phyloP scores from a whole-genome alignment of 1,140 invertebrate genomes.

The Drosophila simulans region DNA sequence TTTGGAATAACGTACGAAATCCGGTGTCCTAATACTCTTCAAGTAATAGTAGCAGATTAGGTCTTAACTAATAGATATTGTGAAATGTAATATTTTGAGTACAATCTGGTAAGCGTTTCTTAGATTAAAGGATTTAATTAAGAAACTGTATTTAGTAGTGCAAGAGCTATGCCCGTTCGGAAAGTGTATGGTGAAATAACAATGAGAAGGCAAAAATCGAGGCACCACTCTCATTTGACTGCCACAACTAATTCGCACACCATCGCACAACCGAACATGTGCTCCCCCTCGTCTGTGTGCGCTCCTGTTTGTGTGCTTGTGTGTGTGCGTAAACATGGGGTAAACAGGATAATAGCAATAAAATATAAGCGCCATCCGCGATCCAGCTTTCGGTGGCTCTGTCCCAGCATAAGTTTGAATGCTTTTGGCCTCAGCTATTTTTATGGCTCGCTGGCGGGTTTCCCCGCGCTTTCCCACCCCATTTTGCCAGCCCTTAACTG shows the following conservation, averaged over 20 bases:
- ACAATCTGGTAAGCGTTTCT: too few species aligned
- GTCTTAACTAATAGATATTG: too few species aligned
- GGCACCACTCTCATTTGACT: constrained; percentile 68
- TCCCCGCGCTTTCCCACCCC: constrained; percentile 8
- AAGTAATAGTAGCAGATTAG: too few species aligned
- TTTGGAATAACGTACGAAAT: neutral
- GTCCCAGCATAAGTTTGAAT: constrained; percentile 76
- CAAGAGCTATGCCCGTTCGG: neutral
- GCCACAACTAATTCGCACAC: constrained; percentile 82
- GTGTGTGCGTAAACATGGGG: constrained; percentile 76
- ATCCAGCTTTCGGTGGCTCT: constrained; percentile 43
- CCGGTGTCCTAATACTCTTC: neutral
- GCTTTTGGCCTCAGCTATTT: constrained; percentile 74
- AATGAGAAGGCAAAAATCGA: constrained; percentile 49
- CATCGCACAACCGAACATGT: constrained; percentile 48
- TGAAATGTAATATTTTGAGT: too few species aligned
- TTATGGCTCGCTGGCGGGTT: constrained; percentile 73
- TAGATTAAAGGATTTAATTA: too few species aligned
- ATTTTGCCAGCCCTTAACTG: constrained; percentile 9
- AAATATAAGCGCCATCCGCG: constrained; percentile 80
- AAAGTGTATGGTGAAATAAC: constrained; percentile 13
- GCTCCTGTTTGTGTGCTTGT: constrained; percentile 24
- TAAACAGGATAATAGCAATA: constrained; percentile 84
- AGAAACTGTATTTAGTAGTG: too few species aligned
- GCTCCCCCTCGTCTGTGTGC: constrained; percentile 7